Percentiles rank a stretch among this genome's conserved stretches.
These are phyloP conservation scores for Isaurus tuberculatus DNA, from an alignment of 92 coral and sea anemone species.

Conservation along the genomic window DNA sequence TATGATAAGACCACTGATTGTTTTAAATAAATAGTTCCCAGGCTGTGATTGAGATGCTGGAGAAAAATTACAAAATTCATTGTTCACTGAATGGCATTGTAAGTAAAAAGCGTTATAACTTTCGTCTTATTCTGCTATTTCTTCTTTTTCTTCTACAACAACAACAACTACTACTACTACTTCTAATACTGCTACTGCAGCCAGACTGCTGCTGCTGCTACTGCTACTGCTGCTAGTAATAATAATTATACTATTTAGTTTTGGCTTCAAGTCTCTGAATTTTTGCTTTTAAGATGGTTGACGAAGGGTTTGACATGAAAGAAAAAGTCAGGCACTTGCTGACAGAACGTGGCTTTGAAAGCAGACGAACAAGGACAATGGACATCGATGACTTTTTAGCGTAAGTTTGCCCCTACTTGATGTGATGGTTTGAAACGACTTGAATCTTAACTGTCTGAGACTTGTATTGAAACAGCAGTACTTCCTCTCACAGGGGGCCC, in stretches of 20 bases:
- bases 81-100: constrained; percentile 93
- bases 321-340: constrained; percentile 77
- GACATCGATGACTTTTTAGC: constrained; percentile 97
- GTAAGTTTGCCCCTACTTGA: constrained; percentile 53
- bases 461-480: too few species aligned
- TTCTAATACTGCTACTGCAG: too few species aligned
- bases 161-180: too few species aligned
- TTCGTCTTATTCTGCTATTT: too few species aligned
- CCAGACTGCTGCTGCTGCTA: too few species aligned
- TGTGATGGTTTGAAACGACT: neutral
- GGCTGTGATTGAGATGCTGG: constrained; percentile 91
- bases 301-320: constrained; percentile 86
- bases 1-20: neutral
- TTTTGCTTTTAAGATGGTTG: constrained; percentile 70
- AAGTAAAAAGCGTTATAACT: constrained; percentile 62
- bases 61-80: constrained; percentile 96
- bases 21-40: constrained; percentile 67
- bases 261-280: too few species aligned
- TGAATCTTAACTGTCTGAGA: neutral
- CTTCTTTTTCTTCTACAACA: too few species aligned
- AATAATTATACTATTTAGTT: too few species aligned
- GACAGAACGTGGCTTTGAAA: constrained; percentile 78
- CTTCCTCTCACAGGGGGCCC: too few species aligned
- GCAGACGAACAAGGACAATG: constrained; percentile 94
- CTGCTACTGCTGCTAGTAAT: too few species aligned